These are phyloP conservation scores for Tiliacea citrago DNA, from an alignment of 2,888 invertebrate species.

Conservation along the genomic window DNA sequence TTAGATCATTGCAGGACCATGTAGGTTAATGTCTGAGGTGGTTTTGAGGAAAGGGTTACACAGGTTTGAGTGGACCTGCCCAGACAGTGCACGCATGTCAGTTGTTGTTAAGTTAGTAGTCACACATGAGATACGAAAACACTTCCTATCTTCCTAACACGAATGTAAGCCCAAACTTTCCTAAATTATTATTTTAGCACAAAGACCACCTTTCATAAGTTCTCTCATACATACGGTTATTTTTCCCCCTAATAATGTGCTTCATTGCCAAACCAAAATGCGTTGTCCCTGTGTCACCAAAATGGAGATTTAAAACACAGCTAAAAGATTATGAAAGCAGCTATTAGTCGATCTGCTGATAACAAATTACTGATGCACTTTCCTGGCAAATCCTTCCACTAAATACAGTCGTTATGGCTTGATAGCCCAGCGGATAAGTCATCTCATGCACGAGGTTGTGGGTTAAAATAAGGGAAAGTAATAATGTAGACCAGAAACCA, in stretches of 20 bases:
- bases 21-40: background rate
- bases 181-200: no score
- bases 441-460: no score
- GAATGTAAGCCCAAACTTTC: no score
- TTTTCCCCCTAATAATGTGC: background rate
- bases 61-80: background rate
- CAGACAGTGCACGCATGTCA: background rate
- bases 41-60: background rate
- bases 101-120: background rate
- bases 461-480: background rate
- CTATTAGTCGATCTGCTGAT: background rate
- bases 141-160: no score
- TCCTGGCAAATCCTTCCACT: background rate
- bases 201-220: no score
- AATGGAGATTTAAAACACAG: background rate
- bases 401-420: background rate
- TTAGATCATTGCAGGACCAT: background rate
- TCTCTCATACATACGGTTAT: no score
- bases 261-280: background rate
- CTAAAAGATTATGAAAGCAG: background rate
- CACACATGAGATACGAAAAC: background rate
- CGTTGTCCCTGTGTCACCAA: background rate
- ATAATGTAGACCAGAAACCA: no score
- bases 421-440: no score
- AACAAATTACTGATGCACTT: background rate